Percentiles rank a stretch among this genome's conserved stretches.
These are phyloP conservation scores for Atrichornis clamosus DNA, from an alignment of 2,113 vertebrate species.

Conservation along the genomic window DNA sequence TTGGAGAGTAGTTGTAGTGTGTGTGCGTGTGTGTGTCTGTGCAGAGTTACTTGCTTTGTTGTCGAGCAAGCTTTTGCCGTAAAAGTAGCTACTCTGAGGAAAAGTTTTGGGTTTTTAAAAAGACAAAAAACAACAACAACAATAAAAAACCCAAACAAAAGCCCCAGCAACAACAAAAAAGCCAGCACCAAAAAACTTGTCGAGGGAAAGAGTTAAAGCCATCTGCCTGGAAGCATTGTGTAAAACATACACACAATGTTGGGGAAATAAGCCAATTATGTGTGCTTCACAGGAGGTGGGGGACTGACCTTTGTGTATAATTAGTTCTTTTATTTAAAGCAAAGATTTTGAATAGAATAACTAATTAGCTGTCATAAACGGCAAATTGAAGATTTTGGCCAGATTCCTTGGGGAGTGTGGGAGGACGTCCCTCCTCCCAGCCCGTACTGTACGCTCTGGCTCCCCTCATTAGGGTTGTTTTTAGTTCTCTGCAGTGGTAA, in stretches of 20 bases:
- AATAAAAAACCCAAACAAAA: background rate
- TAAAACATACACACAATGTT: slow-evolving; percentile 78
- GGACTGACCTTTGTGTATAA: slow-evolving; percentile 89
- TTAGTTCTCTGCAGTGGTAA: slow-evolving; percentile 80
- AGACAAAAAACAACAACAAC: background rate
- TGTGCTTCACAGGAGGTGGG: slow-evolving; percentile 81
- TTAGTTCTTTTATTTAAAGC: slow-evolving; percentile 94
- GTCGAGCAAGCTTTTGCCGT: background rate
- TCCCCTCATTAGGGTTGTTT: slow-evolving; percentile 87
- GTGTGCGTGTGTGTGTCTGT: background rate
- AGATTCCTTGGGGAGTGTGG: slow-evolving; percentile 77
- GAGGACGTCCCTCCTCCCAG: slow-evolving; percentile 69
- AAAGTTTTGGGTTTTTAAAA: background rate
- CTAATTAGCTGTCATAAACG: slow-evolving; percentile 94
- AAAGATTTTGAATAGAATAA: slow-evolving; percentile 90
- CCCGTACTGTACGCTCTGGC: slow-evolving; percentile 29
- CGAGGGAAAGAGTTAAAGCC: slow-evolving; percentile 74
- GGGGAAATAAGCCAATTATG: slow-evolving; percentile 84
- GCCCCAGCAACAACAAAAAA: background rate
- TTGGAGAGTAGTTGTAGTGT: background rate
- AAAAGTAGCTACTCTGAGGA: background rate
- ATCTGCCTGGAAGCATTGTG: slow-evolving; percentile 77
- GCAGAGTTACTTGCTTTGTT: background rate
- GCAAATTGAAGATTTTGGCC: slow-evolving; percentile 89
- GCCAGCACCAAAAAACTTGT: background rate